Base-by-base conservation (phyloP, 2,797 vertebrate genomes). In the Aphelocoma californica region DNA sequence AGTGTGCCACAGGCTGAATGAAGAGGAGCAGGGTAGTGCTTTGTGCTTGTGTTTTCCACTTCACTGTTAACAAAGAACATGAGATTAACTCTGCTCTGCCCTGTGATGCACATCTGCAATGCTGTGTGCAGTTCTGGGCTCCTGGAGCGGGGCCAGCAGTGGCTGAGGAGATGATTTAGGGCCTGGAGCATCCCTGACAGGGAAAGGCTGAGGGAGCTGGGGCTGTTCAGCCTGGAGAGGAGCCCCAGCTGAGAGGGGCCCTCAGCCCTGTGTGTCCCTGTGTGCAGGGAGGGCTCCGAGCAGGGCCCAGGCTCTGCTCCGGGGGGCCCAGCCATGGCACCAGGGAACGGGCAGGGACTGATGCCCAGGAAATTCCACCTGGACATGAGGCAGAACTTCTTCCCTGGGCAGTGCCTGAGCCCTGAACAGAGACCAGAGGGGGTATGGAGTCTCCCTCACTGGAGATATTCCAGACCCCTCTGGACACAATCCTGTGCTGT, bases 381-480 rank as follows among this genome's bases (percentile, higher is more conserved):
- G 82, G 18, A 3, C 82, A 60, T 0, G 28, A 51, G 62, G 28
- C 23, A 75, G 28, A 67, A 32, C 54, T 75, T 66, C 61, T 75
- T 1, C 0, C 34, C 16, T 78, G 53, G 18, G 54, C 71, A 51
- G 36, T 25, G 42, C 1, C 23, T 0, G 0, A 38, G 56, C 5
- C 0, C 56, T 54, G 73, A 62, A 31, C 34, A 42, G 57, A 79
- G 48, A 2, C 14, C 29, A 34, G 61, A 60, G 38, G 40, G n/a
- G 29, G 1, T 47, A n/a, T 34, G 47, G 61, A 54, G 62, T 24
- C 61, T 81, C 77, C 69, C 69, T 60, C 26, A 2, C 34, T 61
- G 77, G 56, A 0, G 34, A 10, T 40, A 48, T 20, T 75, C 34
- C 78, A 36, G 42, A 44, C 0, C 7, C 6, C 0, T 3, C 15